Evolutionary conservation across 1,140 invertebrate genomes (phyloP).

Genomic region (Doryteuthis pealeii): DNA sequence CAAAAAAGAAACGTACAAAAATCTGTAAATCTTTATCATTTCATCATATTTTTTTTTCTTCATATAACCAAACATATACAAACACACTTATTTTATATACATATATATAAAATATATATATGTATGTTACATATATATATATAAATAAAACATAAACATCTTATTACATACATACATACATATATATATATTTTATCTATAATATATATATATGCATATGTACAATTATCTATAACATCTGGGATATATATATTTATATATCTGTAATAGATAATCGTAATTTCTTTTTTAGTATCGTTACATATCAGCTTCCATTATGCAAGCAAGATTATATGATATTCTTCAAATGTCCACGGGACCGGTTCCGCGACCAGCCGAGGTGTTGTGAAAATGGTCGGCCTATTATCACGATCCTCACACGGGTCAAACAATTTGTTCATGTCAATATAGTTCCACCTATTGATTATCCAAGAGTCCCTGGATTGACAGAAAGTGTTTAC

Average conservation of each 20-base stretch:
- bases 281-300: background rate
- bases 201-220: background rate
- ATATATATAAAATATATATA: background rate
- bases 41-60: too few species aligned
- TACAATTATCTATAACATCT: background rate
- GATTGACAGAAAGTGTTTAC: constrained; percentile 56
- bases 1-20: too few species aligned
- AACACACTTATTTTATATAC: too few species aligned
- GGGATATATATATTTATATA: constrained; percentile 1
- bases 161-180: background rate
- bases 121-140: background rate
- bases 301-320: background rate
- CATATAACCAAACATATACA: too few species aligned
- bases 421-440: constrained; percentile 92
- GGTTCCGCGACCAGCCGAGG: constrained; percentile 32
- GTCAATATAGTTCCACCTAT: constrained; percentile 75
- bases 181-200: too few species aligned
- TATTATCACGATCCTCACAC: constrained; percentile 90
- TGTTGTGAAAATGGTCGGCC: constrained; percentile 93
- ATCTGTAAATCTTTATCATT: too few species aligned
- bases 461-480: constrained; percentile 67
- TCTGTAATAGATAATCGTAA: background rate
- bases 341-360: constrained; percentile 40
- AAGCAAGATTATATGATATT: constrained; percentile 3
- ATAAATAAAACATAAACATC: background rate